Conservation (phyloP, 2,113 vertebrate genomes). For the Ceyx melanurus region DNA sequence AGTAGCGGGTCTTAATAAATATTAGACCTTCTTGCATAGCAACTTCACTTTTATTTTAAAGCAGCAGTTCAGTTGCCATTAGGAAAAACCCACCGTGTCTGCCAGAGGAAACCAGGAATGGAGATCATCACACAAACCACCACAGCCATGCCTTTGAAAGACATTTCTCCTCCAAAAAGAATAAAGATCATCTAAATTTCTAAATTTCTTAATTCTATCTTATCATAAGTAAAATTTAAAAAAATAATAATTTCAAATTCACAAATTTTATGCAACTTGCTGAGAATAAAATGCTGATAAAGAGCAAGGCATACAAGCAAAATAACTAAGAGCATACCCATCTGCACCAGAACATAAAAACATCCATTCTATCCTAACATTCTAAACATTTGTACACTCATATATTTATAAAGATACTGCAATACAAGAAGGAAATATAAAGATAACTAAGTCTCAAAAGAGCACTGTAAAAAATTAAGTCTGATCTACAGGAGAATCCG, state of each 20-base stretch:
- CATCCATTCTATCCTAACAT: not conserved
- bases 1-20: not conserved
- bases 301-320: not conserved
- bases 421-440: not conserved
- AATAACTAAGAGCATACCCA: not conserved
- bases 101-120: not conserved
- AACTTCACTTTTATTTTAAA: not conserved
- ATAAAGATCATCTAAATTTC: not conserved
- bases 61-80: not conserved
- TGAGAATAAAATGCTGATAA: not conserved
- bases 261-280: not conserved
- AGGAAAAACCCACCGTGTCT: not conserved
- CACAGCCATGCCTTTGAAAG: not conserved
- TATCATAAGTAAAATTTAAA: not conserved
- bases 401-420: not conserved
- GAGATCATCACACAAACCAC: rapidly evolving
- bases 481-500: not conserved
- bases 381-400: not conserved
- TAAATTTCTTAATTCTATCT: not conserved
- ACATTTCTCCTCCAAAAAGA: not conserved
- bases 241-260: not conserved
- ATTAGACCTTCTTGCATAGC: not conserved
- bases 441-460: not conserved
- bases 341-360: not conserved
- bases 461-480: not conserved